These are phyloP conservation scores for Macheiramphus alcinus DNA, from an alignment of 2,113 vertebrate species.

Conservation along the genomic window DNA sequence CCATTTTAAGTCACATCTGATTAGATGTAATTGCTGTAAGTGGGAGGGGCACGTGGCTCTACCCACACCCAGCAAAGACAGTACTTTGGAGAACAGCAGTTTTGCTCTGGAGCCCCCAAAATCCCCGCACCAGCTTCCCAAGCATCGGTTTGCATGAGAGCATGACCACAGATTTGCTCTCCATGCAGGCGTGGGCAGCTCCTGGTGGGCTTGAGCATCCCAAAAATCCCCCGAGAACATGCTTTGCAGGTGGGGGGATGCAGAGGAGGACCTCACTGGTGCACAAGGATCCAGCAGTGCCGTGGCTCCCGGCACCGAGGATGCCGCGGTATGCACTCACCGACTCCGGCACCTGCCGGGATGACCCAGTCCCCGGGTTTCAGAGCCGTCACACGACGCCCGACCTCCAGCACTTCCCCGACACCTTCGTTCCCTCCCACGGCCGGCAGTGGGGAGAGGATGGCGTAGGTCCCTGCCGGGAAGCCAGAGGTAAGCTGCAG, in stretches of 20 bases:
- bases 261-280: background rate
- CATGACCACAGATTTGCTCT: accelerated
- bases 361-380: slow-evolving; percentile 89
- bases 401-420: slow-evolving; percentile 85
- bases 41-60: background rate
- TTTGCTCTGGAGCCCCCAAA: background rate
- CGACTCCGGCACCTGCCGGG: slow-evolving; percentile 77
- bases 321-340: slow-evolving; percentile 61
- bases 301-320: accelerated
- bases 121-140: background rate
- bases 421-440: slow-evolving; percentile 94
- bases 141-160: accelerated
- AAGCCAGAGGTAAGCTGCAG: background rate
- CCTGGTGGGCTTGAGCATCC: background rate
- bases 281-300: accelerated
- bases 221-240: background rate
- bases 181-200: background rate
- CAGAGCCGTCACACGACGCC: slow-evolving; percentile 73
- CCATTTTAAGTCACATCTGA: background rate
- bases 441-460: slow-evolving; percentile 83
- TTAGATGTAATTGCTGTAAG: background rate
- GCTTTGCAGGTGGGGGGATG: background rate
- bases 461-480: slow-evolving; percentile 84
- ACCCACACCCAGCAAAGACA: background rate
- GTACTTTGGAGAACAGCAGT: background rate